Evolutionary conservation across 2,888 invertebrate genomes (phyloP).

Genomic region (Polymixis flavicincta): DNA sequence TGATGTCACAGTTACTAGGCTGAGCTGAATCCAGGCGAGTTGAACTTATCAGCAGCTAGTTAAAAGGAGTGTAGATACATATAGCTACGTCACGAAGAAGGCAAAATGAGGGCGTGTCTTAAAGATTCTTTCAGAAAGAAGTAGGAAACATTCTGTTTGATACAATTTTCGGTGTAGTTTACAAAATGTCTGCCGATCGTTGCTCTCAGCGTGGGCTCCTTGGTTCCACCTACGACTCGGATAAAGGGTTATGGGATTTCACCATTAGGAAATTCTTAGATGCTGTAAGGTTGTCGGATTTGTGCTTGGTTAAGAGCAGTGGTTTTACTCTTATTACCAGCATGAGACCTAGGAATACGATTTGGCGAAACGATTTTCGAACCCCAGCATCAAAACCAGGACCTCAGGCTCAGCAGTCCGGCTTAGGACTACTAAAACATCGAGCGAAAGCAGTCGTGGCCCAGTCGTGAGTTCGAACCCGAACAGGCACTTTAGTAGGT

Average conservation of each 20-base stretch:
- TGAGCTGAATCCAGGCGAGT: not conserved
- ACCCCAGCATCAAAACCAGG: not conserved
- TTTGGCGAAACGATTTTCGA: not conserved
- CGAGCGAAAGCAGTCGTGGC: too few relatives aligned
- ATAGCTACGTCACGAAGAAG: conserved; percentile 6
- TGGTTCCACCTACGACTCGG: not conserved
- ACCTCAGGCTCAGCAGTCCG: not conserved
- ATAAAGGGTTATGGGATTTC: not conserved
- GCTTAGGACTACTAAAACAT: not conserved
- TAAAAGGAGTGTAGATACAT: not conserved
- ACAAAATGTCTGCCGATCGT: not conserved
- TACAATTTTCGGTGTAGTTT: not conserved
- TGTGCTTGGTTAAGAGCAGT: not conserved
- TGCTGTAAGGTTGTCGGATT: not conserved
- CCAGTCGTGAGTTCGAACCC: too few relatives aligned
- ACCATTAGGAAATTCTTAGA: not conserved
- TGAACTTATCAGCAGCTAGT: not conserved
- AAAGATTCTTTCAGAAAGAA: not conserved
- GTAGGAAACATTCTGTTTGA: not conserved
- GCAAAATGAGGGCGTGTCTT: not conserved
- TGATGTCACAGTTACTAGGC: conserved; percentile 40
- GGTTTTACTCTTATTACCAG: not conserved
- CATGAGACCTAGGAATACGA: not conserved
- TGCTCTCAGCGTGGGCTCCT: not conserved
- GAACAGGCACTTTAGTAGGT: too few relatives aligned